These are phyloP conservation scores for Tortricodes alternella DNA, from an alignment of 2,888 invertebrate genomes.

Conservation along the genomic window DNA sequence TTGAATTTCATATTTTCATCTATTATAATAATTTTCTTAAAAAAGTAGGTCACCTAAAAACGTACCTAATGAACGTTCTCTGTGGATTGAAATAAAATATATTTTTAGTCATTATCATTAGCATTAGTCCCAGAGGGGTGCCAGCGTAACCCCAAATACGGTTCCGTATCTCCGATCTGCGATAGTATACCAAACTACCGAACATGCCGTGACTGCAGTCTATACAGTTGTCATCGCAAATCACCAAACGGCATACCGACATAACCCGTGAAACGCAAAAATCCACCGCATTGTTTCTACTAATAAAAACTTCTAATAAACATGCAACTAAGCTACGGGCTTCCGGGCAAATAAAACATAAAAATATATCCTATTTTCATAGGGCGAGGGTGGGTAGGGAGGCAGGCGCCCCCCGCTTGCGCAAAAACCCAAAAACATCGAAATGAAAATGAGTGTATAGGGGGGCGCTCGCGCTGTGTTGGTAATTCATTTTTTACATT, in stretches of 20 bases:
- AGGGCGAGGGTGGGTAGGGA: conserved; percentile 69
- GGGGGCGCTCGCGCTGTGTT: conserved; percentile 72
- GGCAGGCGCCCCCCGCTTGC: conserved; percentile 63
- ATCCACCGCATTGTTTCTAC: conserved; percentile 69
- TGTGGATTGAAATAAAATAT: no score
- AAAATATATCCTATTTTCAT: conserved; percentile 84
- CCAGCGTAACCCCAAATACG: neutral
- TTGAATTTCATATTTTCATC: no score
- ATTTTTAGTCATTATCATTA: no score
- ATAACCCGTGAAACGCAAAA: conserved; percentile 53
- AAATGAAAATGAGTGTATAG: conserved; percentile 82
- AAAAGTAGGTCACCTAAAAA: no score
- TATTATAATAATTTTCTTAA: no score
- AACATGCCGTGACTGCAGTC: conserved; percentile 67
- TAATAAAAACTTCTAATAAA: conserved; percentile 83
- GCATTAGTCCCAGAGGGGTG: no score
- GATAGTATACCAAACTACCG: conserved; percentile 42
- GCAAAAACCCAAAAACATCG: conserved; percentile 84
- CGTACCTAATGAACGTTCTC: no score
- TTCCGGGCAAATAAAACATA: conserved; percentile 83
- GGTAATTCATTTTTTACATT: conserved; percentile 83
- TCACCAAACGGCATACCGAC: conserved; percentile 45
- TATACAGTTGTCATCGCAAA: conserved; percentile 67
- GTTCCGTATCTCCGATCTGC: conserved; percentile 9
- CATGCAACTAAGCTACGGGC: conserved; percentile 82